These are phyloP conservation scores for Drosophila funebris DNA, from an alignment of 1,140 invertebrate genomes.

Conservation along the genomic window DNA sequence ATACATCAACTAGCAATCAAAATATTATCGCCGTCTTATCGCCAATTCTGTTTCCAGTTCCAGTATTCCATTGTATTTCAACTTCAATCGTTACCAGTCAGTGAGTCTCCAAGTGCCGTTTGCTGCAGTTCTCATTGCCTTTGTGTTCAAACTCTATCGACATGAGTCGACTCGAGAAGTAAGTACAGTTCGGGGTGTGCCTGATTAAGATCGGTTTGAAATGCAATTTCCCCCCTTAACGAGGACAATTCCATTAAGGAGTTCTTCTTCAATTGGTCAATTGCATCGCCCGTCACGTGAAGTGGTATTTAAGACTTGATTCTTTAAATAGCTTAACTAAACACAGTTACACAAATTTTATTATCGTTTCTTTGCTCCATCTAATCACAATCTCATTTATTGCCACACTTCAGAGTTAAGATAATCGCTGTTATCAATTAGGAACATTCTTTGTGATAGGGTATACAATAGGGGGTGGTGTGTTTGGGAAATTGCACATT, in stretches of 20 bases:
- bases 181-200: conserved; percentile 37
- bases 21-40: conserved; percentile 51
- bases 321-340: conserved; percentile 9
- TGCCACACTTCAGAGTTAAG: conserved; percentile 51
- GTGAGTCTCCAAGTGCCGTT: conserved; percentile 56
- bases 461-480: background rate
- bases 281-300: too few species aligned
- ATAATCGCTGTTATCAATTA: conserved; percentile 49
- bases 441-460: background rate
- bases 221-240: background rate
- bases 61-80: conserved; percentile 35
- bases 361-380: conserved; percentile 9
- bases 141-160: background rate
- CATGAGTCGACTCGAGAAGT: conserved; percentile 71
- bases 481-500: background rate
- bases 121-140: conserved; percentile 50
- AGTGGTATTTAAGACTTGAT: too few species aligned
- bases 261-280: too few species aligned
- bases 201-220: background rate
- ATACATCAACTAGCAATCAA: conserved; percentile 15
- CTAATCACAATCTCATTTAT: conserved; percentile 47
- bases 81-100: conserved; percentile 44
- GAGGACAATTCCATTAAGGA: too few species aligned
- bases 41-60: conserved; percentile 40
- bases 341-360: conserved; percentile 13